phyloP scores from a whole-genome alignment of 1,140 invertebrate genomes.

The honey bee (Apis mellifera) region Amel_HAv3.1 CM009932.2:9529501-9530000 shows the following conservation, averaged over 20 bases:
- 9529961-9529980: too few species aligned
- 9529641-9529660: constrained; percentile 13
- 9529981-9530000: neutral
- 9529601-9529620: neutral
- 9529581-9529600: neutral
- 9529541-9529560: neutral
- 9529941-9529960: too few species aligned
- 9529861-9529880: neutral
- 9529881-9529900: neutral
- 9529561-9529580: too few species aligned
- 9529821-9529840: constrained; percentile 74
- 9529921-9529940: neutral
- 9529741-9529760: constrained; percentile 90
- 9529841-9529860: constrained; percentile 7
- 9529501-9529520: constrained; percentile 84
- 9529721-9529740: constrained; percentile 88
- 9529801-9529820: constrained; percentile 87
- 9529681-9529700: constrained; percentile 85
- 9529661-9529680: constrained; percentile 83
- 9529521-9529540: constrained; percentile 63
- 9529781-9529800: constrained; percentile 90
- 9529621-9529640: neutral
- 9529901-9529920: neutral
- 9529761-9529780: constrained; percentile 86
- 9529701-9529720: constrained; percentile 90